phyloP scores from a whole-genome alignment of 1,140 invertebrate species.

The Acromyrmex echinatior region DNA sequence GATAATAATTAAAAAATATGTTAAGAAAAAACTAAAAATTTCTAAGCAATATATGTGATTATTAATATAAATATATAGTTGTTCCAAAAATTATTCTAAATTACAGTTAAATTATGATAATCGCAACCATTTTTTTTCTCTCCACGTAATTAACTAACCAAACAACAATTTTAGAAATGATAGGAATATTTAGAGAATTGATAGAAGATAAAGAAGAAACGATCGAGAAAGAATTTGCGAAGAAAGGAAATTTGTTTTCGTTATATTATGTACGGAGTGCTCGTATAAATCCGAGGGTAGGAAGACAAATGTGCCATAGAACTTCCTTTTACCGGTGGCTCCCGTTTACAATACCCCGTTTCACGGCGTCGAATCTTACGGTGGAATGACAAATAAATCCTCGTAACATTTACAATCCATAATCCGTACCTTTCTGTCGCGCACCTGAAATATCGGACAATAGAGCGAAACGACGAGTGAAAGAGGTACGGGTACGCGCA shows the following conservation, averaged over 20 bases:
- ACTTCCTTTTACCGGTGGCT: background rate
- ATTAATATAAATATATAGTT: too few species aligned
- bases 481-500: background rate
- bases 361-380: slow-evolving; percentile 27
- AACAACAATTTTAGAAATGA: background rate
- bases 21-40: too few species aligned
- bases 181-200: background rate
- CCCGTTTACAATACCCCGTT: slow-evolving; percentile 1
- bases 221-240: background rate
- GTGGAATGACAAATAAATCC: slow-evolving; percentile 52
- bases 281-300: slow-evolving; percentile 23
- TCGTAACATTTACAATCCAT: slow-evolving; percentile 36
- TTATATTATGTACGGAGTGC: background rate
- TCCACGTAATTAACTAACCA: background rate
- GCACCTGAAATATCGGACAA: slow-evolving; percentile 56
- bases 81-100: too few species aligned
- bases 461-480: slow-evolving; percentile 27
- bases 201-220: background rate
- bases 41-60: too few species aligned
- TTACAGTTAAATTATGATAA: too few species aligned
- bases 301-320: slow-evolving; percentile 18
- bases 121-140: too few species aligned
- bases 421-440: slow-evolving; percentile 36
- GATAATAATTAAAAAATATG: too few species aligned
- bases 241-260: background rate